phyloP scores from a whole-genome alignment of 2,888 invertebrate species.

The Philhelius pedissequus region DNA sequence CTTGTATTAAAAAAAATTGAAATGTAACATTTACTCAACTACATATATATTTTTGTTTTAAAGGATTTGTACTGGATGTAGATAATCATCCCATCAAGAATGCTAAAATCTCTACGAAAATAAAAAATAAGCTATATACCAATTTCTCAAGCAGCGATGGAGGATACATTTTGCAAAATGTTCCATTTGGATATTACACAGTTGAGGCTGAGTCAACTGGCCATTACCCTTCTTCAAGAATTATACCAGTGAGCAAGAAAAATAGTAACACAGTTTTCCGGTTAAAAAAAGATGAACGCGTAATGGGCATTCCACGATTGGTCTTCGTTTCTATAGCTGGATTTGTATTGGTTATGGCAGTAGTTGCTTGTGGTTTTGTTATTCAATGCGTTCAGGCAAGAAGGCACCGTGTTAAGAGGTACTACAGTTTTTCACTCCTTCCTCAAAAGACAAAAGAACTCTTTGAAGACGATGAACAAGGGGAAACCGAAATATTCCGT shows the following conservation, averaged over 20 bases:
- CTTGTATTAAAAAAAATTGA: too few species aligned
- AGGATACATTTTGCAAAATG: constrained; percentile 72
- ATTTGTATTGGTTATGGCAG: constrained; percentile 75
- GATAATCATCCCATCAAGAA: constrained; percentile 81
- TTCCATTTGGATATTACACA: constrained; percentile 78
- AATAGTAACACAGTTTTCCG: constrained; percentile 83
- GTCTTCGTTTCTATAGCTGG: constrained; percentile 88
- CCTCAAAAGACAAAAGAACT: constrained; percentile 77
- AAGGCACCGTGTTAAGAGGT: constrained; percentile 72
- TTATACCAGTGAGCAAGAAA: constrained; percentile 73
- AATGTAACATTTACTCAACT: too few species aligned
- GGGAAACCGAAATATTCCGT: constrained; percentile 77
- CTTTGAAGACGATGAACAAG: constrained; percentile 76
- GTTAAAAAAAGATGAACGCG: constrained; percentile 83
- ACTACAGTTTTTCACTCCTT: constrained; percentile 77
- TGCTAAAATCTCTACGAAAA: constrained; percentile 78
- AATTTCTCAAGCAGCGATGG: constrained; percentile 75
- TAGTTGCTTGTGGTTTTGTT: constrained; percentile 74
- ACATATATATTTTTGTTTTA: background rate
- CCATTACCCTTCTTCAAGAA: constrained; percentile 80
- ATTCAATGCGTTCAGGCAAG: constrained; percentile 75
- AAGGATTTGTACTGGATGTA: constrained; percentile 82
- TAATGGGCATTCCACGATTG: constrained; percentile 87
- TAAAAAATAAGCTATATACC: constrained; percentile 74
- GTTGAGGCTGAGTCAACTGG: constrained; percentile 82